Conservation (phyloP, 2,797 vertebrate genomes). For the Ceyx erithaca region DNA sequence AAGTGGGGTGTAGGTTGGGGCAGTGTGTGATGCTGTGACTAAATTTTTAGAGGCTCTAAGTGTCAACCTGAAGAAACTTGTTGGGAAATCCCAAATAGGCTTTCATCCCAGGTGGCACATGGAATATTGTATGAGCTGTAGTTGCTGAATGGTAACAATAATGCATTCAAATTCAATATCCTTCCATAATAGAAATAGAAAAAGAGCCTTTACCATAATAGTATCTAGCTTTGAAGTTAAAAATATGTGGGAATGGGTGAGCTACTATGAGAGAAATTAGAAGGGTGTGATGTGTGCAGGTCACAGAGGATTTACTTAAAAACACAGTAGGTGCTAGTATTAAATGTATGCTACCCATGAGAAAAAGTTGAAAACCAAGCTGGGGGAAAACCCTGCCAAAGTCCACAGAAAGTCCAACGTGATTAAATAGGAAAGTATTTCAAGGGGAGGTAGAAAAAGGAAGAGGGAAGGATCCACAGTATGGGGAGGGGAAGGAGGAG, state of each 20-base stretch:
- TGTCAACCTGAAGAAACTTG: not conserved
- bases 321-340: not conserved
- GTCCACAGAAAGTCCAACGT: not conserved
- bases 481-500: not conserved
- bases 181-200: not conserved
- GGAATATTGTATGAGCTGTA: not conserved
- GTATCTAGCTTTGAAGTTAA: not conserved
- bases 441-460: not conserved
- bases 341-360: not conserved
- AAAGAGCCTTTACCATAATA: not conserved
- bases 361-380: not conserved
- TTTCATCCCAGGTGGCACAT: not conserved
- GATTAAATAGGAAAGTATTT: not conserved
- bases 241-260: not conserved
- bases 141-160: not conserved
- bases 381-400: not conserved
- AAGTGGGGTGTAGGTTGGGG: fast-evolving
- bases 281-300: not conserved
- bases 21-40: not conserved
- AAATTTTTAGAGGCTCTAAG: not conserved
- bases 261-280: not conserved
- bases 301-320: not conserved
- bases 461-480: not conserved
- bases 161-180: not conserved
- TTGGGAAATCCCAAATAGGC: not conserved